Evolutionary conservation across 2,888 invertebrate species (phyloP).

Genomic region (Laothoe populi): DNA sequence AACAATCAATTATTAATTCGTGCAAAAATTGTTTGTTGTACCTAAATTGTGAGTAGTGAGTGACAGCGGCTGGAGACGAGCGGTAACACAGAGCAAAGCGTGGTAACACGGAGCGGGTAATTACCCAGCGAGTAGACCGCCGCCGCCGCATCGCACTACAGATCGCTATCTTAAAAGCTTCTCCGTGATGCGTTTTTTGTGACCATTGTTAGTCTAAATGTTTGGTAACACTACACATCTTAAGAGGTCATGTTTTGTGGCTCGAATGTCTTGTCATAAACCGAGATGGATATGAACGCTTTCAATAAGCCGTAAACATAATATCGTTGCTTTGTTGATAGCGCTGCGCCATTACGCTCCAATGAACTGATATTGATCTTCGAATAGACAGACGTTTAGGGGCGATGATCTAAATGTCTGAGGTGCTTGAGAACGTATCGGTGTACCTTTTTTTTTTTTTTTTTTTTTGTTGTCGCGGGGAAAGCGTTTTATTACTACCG

Average conservation of each 20-base stretch:
- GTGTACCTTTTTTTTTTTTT: too few relatives aligned
- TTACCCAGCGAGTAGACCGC: background rate
- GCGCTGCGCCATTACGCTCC: conserved; percentile 1
- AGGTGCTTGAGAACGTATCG: background rate
- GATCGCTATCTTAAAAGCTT: conserved; percentile 57
- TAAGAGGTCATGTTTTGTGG: conserved; percentile 20
- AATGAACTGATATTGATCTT: background rate
- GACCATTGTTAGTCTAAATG: conserved; percentile 28
- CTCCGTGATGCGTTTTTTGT: conserved; percentile 41
- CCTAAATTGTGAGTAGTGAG: background rate
- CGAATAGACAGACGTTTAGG: background rate
- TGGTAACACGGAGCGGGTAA: conserved; percentile 1
- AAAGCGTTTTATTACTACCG: too few relatives aligned
- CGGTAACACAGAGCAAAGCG: background rate
- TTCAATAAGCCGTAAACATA: conserved; percentile 10
- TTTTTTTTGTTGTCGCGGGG: too few relatives aligned
- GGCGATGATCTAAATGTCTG: background rate
- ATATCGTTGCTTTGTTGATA: conserved; percentile 2
- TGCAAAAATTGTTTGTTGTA: background rate
- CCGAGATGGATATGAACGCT: conserved; percentile 20
- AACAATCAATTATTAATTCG: background rate
- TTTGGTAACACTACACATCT: conserved; percentile 6
- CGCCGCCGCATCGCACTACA: conserved; percentile 12
- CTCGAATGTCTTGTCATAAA: conserved; percentile 20
- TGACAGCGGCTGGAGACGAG: background rate